Evolutionary conservation across 2,888 invertebrate species (phyloP).

Genomic region (Orthosia cruda): DNA sequence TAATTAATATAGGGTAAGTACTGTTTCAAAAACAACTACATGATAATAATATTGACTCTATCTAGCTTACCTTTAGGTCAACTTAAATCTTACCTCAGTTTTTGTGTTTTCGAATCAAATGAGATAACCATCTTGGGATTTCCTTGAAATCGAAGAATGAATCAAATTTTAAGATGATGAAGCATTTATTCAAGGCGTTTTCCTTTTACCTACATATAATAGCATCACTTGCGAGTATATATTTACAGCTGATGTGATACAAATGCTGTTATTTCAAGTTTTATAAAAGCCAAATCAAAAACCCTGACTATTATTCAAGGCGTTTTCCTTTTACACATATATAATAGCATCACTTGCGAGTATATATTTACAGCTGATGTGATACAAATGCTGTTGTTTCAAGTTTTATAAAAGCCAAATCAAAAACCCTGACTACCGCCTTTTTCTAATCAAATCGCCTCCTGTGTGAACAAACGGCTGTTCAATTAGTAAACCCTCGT

Average conservation of each 20-base stretch:
- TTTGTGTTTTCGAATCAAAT: not conserved
- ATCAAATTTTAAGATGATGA: conserved; percentile 14
- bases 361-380: not conserved
- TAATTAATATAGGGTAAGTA: not conserved
- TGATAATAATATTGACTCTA: not conserved
- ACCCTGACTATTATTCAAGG: not conserved
- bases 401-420: conserved; percentile 11
- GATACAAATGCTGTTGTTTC: not conserved
- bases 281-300: conserved; percentile 17
- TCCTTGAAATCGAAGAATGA: not conserved
- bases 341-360: not conserved
- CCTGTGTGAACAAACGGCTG: conserved; percentile 50
- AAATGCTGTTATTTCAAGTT: not conserved
- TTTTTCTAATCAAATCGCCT: conserved; percentile 47
- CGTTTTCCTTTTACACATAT: not conserved
- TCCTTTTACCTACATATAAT: not conserved
- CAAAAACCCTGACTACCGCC: conserved; percentile 10
- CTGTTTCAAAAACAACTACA: not conserved
- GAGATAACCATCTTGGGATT: conserved; percentile 1
- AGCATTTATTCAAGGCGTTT: not conserved
- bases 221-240: not conserved
- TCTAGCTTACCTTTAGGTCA: not conserved
- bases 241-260: too few relatives aligned
- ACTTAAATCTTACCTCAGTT: not conserved
- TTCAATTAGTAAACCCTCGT: conserved; percentile 70